Percentiles rank a stretch among this genome's conserved stretches.
Conservation (phyloP, 2,113 vertebrate genomes). For the Tyrannus savana region DNA sequence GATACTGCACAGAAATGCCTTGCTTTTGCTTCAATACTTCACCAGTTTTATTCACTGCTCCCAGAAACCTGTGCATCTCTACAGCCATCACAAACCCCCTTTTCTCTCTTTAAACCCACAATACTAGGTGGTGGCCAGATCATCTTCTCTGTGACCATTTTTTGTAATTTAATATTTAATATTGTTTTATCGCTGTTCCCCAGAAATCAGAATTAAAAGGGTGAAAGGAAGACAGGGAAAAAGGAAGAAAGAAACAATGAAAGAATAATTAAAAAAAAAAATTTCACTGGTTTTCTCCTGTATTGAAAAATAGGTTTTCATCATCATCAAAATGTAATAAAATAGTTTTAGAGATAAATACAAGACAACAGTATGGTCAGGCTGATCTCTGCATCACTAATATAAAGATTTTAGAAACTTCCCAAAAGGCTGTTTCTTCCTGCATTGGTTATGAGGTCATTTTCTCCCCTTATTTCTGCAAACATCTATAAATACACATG, state of each 20-base stretch:
- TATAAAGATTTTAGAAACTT: neutral
- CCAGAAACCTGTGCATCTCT: neutral
- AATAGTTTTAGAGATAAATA: neutral
- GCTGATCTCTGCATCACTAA: neutral
- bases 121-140: neutral
- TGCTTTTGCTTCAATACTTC: neutral
- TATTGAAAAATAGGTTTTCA: neutral
- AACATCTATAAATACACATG: neutral
- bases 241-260: neutral
- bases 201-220: neutral
- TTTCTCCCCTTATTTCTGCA: neutral
- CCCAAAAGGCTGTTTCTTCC: neutral
- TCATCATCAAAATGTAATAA: neutral
- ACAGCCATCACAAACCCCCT: fast-evolving
- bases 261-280: neutral
- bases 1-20: neutral
- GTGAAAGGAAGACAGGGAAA: neutral
- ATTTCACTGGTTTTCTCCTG: neutral
- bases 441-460: neutral
- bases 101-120: neutral
- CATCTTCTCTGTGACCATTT: neutral
- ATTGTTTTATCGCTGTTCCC: neutral
- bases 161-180: neutral
- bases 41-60: neutral
- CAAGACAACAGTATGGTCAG: neutral